A percentile compares a stretch with the other conserved stretches of the same genome.
Evolutionary conservation across 2,113 vertebrate genomes (phyloP).

Genomic region (Marmota monax): DNA sequence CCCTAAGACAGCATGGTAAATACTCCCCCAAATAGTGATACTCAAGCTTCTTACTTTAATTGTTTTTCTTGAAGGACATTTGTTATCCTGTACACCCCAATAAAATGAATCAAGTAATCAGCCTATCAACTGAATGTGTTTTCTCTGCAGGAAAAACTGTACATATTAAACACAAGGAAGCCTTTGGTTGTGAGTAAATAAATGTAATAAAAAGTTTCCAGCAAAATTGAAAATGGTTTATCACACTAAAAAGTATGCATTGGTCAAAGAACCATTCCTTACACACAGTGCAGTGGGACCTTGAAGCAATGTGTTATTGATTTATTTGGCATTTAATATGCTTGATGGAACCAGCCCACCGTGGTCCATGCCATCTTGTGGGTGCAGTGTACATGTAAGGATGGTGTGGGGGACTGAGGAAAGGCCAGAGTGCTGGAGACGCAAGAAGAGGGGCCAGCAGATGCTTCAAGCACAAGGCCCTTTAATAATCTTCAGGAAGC

Average conservation of each 20-base stretch:
- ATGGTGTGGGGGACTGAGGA: too few relatives aligned
- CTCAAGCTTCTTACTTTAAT: constrained; percentile 38
- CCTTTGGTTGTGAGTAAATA: background rate
- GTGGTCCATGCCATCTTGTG: background rate
- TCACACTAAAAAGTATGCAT: background rate
- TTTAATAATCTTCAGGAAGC: background rate
- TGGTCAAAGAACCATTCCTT: constrained; percentile 1
- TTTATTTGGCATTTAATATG: background rate
- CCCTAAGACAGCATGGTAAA: accelerated
- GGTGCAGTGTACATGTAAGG: background rate
- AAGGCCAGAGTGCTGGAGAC: background rate
- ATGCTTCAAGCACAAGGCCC: background rate
- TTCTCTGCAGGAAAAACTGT: background rate
- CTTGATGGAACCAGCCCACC: background rate
- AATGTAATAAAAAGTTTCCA: background rate
- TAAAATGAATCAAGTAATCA: background rate
- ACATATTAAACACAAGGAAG: background rate
- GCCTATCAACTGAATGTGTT: background rate
- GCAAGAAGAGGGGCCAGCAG: background rate
- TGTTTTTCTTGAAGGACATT: background rate
- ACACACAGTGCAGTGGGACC: background rate
- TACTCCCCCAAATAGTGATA: background rate
- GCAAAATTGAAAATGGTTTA: background rate
- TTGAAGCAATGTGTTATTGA: background rate
- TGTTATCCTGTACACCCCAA: background rate